Conservation (phyloP, 2,113 vertebrate genomes). For the Xiphophorus hellerii region DNA sequence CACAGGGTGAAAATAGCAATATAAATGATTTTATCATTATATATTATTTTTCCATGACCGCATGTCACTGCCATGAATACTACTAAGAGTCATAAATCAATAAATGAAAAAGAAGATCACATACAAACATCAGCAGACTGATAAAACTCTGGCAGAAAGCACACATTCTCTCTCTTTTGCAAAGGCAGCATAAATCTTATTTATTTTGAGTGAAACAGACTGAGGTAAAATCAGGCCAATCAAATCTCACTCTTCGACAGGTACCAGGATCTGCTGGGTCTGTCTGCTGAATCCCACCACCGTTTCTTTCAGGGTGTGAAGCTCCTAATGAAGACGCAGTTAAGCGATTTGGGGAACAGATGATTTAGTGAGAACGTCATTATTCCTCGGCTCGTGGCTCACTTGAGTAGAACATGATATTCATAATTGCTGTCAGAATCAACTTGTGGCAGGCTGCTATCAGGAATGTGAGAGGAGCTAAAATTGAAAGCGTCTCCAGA, state of each 20-base stretch:
- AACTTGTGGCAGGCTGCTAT: slow-evolving; percentile 44
- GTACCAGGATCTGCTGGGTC: neutral
- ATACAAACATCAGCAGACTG: too few species aligned
- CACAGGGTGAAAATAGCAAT: too few species aligned
- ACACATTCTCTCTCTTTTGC: too few species aligned
- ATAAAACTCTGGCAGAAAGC: too few species aligned
- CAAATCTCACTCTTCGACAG: neutral
- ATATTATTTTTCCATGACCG: too few species aligned
- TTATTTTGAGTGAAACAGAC: neutral
- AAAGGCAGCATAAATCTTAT: neutral
- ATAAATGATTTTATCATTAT: too few species aligned
- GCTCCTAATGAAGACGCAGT: slow-evolving; percentile 64
- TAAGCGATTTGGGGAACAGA: slow-evolving; percentile 63
- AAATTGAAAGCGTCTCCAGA: slow-evolving; percentile 55
- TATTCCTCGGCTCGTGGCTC: slow-evolving; percentile 52
- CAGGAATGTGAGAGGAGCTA: slow-evolving; percentile 33
- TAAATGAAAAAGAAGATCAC: too few species aligned
- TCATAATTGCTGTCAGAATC: slow-evolving; percentile 72
- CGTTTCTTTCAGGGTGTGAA: slow-evolving; percentile 31
- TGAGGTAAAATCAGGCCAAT: neutral
- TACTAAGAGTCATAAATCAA: too few species aligned
- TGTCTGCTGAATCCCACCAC: neutral
- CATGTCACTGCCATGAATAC: too few species aligned
- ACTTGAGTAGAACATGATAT: slow-evolving; percentile 67
- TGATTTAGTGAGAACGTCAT: slow-evolving; percentile 69